Percentiles rank a stretch among this genome's conserved stretches.
Conservation (phyloP, 2,113 vertebrate genomes). For the Aspiorhynchus laticeps region DNA sequence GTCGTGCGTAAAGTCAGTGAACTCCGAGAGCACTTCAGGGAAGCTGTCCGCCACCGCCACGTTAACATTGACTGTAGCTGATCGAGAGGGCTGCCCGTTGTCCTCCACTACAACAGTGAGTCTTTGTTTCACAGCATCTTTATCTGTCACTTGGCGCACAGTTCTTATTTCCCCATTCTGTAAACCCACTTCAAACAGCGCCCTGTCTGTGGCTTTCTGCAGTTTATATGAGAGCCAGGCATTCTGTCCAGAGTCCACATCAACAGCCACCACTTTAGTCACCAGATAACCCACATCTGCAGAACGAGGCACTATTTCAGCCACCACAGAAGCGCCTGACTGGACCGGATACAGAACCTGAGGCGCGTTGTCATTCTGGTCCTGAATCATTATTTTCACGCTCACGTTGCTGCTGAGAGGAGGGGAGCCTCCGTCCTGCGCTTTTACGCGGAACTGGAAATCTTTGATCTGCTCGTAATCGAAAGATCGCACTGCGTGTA, state of each 20-base stretch:
- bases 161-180: constrained; percentile 67
- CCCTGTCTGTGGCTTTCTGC: constrained; percentile 64
- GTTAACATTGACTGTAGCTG: constrained; percentile 55
- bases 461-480: constrained; percentile 69
- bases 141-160: constrained; percentile 54
- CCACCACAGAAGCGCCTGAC: constrained; percentile 52
- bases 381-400: constrained; percentile 58
- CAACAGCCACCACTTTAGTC: constrained; percentile 58
- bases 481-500: constrained; percentile 50
- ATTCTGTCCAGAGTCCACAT: constrained; percentile 62
- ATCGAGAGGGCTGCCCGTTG: constrained; percentile 54
- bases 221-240: constrained; percentile 67
- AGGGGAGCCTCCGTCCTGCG: constrained; percentile 71
- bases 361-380: constrained; percentile 69
- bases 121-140: constrained; percentile 59
- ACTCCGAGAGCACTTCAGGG: constrained; percentile 57
- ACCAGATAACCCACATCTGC: constrained; percentile 59
- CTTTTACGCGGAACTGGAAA: constrained; percentile 66
- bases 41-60: constrained; percentile 64
- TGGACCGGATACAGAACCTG: constrained; percentile 63
- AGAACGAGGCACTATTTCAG: constrained; percentile 65
- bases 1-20: constrained; percentile 30
- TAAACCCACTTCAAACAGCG: constrained; percentile 60
- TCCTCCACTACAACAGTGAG: constrained; percentile 62
- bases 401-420: constrained; percentile 65